Evolutionary conservation across 1,140 invertebrate genomes (phyloP).

Genomic region (Atta texana): DNA sequence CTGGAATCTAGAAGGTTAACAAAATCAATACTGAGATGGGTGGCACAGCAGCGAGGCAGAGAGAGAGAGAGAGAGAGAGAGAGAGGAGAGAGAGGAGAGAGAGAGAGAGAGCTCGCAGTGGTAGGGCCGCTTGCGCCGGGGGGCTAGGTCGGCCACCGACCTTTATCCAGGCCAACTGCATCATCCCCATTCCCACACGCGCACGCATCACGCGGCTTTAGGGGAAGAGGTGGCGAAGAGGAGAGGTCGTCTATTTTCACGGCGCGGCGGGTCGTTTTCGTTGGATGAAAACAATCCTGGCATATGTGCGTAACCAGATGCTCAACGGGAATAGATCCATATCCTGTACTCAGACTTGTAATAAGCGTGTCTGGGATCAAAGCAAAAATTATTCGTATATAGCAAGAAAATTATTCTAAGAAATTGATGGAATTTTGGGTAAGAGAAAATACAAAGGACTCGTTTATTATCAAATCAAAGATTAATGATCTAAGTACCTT

Average conservation of each 20-base stretch:
- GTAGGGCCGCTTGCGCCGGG: slow-evolving; percentile 69
- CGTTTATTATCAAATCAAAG: neutral
- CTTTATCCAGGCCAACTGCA: slow-evolving; percentile 83
- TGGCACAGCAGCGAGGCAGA: too few species aligned
- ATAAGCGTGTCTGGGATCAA: slow-evolving; percentile 1
- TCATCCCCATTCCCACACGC: slow-evolving; percentile 79
- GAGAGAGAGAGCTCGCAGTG: slow-evolving; percentile 60
- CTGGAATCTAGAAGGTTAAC: too few species aligned
- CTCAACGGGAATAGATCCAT: neutral
- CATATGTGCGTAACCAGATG: slow-evolving; percentile 16
- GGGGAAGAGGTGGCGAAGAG: slow-evolving; percentile 18
- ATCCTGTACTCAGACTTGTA: slow-evolving; percentile 31
- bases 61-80: slow-evolving; percentile 4
- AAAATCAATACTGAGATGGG: too few species aligned
- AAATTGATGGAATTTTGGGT: neutral
- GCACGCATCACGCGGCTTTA: slow-evolving; percentile 52
- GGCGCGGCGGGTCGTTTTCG: slow-evolving; percentile 67
- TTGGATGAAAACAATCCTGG: slow-evolving; percentile 69
- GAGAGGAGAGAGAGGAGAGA: slow-evolving; percentile 28
- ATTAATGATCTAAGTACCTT: neutral
- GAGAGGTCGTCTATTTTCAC: slow-evolving; percentile 71
- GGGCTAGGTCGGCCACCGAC: slow-evolving; percentile 83
- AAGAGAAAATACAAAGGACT: neutral
- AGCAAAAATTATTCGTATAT: neutral
- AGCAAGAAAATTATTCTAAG: neutral